Conservation (phyloP, 2,888 invertebrate genomes). For the Drosophila paranaensis region DNA sequence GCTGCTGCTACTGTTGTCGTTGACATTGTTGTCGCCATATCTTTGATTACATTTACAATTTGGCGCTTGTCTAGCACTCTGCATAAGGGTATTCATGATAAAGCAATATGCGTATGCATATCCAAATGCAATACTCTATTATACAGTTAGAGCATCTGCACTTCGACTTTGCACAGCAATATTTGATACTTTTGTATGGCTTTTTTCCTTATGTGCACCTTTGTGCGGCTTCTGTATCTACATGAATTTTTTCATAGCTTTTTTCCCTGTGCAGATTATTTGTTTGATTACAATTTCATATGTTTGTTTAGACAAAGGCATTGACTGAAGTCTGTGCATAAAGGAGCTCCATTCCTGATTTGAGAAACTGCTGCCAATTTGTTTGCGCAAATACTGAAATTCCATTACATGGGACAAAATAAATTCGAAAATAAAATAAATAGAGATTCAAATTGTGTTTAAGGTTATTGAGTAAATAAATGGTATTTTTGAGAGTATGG, state of each 20-base stretch:
- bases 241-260: conserved; percentile 20
- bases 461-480: background rate
- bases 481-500: too few relatives aligned
- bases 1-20: conserved; percentile 16
- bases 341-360: conserved; percentile 2
- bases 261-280: conserved; percentile 34
- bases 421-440: background rate
- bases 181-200: conserved; percentile 12
- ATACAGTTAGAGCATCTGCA: conserved; percentile 2
- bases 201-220: conserved; percentile 24
- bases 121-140: background rate
- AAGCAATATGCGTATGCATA: background rate
- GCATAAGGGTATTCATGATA: background rate
- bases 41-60: conserved; percentile 59
- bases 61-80: conserved; percentile 19
- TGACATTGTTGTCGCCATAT: conserved; percentile 40
- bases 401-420: background rate
- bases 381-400: background rate
- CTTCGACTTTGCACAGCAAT: background rate
- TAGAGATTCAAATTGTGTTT: background rate
- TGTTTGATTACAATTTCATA: conserved; percentile 56
- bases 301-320: conserved; percentile 36
- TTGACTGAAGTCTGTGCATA: background rate
- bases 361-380: background rate
- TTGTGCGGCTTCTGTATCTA: conserved; percentile 40